phyloP scores from a whole-genome alignment of 1,140 invertebrate species.

The Rhopalosiphum maidis region DNA sequence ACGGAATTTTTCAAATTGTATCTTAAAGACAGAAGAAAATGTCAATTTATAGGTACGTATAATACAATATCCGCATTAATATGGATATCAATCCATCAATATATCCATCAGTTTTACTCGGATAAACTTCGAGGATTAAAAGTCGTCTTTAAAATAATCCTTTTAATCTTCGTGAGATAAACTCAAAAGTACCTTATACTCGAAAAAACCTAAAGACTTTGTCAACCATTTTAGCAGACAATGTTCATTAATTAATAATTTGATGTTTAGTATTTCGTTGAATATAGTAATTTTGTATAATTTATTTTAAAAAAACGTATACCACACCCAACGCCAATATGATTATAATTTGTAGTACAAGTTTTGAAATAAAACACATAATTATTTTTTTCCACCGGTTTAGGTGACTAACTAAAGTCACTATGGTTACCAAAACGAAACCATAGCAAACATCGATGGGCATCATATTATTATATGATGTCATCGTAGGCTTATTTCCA shows the following conservation, averaged over 20 bases:
- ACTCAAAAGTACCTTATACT: neutral
- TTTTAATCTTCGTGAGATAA: neutral
- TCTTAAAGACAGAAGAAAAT: neutral
- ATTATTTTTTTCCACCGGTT: neutral
- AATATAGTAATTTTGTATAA: neutral
- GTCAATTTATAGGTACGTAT: neutral
- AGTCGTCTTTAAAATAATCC: neutral
- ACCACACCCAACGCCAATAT: neutral
- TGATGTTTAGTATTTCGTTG: neutral
- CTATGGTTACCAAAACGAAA: neutral
- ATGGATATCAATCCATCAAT: neutral
- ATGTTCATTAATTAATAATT: neutral
- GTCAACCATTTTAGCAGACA: neutral
- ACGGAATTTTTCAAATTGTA: neutral
- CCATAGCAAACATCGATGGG: slow-evolving; percentile 6
- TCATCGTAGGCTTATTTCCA: neutral
- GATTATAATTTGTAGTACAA: neutral
- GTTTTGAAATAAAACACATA: neutral
- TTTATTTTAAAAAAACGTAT: neutral
- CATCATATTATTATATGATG: slow-evolving; percentile 5
- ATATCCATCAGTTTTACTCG: neutral
- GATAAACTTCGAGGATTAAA: neutral
- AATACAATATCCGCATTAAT: neutral
- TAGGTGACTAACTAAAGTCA: neutral
- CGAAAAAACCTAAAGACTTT: neutral